Base-by-base conservation (phyloP, 1,140 invertebrate genomes). In the Drosophila oshimai region DNA sequence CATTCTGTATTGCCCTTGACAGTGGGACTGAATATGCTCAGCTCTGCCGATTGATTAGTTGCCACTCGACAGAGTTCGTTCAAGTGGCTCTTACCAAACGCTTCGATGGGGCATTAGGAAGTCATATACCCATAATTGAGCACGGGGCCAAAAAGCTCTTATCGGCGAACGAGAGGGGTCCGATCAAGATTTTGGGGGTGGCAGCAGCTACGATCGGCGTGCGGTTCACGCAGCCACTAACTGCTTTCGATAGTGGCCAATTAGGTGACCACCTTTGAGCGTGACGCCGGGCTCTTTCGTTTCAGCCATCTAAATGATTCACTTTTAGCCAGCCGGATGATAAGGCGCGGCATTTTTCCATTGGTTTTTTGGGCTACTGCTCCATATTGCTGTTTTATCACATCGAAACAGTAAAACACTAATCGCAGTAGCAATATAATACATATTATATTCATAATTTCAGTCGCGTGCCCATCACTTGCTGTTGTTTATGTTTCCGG, bases 241-340 rank as follows among this genome's bases (percentile, higher is more conserved):
- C 74, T 83, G 80, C 26, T 86, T 79, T 71, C 28, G 80, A 83
- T 83, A 74, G 61, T 49, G 42, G 10, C 37, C 44, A 37, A 51
- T 62, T 64, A 18, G 6, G 6, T n/a, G 33, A 29, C 57, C 44
- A 79, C 45, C 70, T 71, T 83, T 86, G 58, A 33, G 13, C 42
- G 36, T 67, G 74, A 67, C 74, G 64, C 24, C 39, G 6, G 13
- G 12, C 10, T 31, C 42, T 33, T 45, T 31, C 4, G 29, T 45
- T 76, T 58, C n/a, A 57, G 26, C 17, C 46, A 49, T 22, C 22
- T 34, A 31, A 39, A 28, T 81, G 54, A 80, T 53, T 80, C 65
- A 70, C 29, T 33, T 46, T 4, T 6, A 26, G 9, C 17, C 4
- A 6, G 2, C n/a, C 22, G 4, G 13, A 1, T n/a, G 49, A 54